Evolutionary conservation across 2,797 vertebrate species (phyloP).

Genomic region (Urophycis tenuis): DNA sequence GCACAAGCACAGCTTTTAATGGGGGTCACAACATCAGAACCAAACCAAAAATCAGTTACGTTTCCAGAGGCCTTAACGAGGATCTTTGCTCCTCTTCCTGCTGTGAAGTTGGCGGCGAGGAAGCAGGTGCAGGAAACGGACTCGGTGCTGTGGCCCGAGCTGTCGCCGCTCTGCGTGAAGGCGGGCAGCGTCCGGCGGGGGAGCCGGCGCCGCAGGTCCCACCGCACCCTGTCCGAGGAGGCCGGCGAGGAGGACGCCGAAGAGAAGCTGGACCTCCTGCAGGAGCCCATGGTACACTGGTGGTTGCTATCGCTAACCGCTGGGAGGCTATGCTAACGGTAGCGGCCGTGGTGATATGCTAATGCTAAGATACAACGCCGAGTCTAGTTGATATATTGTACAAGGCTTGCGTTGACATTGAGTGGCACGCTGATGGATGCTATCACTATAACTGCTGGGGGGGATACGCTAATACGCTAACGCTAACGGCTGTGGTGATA

Average conservation of each 20-base stretch:
- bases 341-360: neutral
- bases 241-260: slow-evolving; percentile 56
- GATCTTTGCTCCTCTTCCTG: neutral
- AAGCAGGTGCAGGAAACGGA: slow-evolving; percentile 66
- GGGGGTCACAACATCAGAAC: neutral
- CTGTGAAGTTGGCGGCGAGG: slow-evolving; percentile 57
- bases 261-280: slow-evolving; percentile 60
- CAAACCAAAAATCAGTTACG: neutral
- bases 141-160: slow-evolving; percentile 59
- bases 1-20: neutral
- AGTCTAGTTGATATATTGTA: too few relatives aligned
- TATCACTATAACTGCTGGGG: neutral
- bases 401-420: too few relatives aligned
- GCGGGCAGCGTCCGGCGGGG: slow-evolving; percentile 50
- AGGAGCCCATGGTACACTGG: slow-evolving; percentile 59
- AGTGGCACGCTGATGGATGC: slow-evolving; percentile 43
- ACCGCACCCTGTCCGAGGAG: slow-evolving; percentile 67
- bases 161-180: slow-evolving; percentile 62
- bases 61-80: neutral
- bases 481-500: too few relatives aligned
- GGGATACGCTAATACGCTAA: neutral
- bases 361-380: neutral
- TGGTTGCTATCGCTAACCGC: neutral
- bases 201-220: slow-evolving; percentile 61
- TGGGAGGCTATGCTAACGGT: neutral